Evolutionary conservation across 53 echinoderm and acorn worm species (phyloP), one percentile per base, ranked within the genome.

Genomic region (Actinopyga echinites): DNA sequence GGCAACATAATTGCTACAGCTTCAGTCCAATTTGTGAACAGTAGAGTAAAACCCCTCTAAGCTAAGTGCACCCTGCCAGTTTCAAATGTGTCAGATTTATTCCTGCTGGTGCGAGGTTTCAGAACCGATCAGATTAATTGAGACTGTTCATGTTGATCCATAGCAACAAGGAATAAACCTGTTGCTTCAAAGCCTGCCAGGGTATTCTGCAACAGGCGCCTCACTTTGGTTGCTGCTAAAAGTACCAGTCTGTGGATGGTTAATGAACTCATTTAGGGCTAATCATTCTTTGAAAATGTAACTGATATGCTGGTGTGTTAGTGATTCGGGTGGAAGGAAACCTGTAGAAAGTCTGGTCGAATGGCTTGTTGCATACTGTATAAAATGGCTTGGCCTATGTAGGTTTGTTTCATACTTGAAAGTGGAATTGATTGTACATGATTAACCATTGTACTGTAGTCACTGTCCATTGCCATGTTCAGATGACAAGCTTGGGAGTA

Each of bases 81-180:
- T 71, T 26, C 40, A 44, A 71, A 44, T 40, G 71, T 71, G 71
- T 71, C 71, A 44, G 42, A 71, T 71, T 71, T 44, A 21, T 44
- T 71, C 71, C 71, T 71, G 71, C 71, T 71, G 71, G 71, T 71
- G 71, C 25, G 71, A 71, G 44, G 71, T 71, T 71, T 32, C 71
- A 40, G 21, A 37, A 34, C 71, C 40, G 71, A 40, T 45, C 71
- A 44, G 8, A n/a, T 42, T 71, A 71, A 71, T 71, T 71, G 71
- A 71, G 71, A 37, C 71, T 42, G 40, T 25, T 71, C 44, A 71
- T 12, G 24, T 49, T 49, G 49, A 49, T 49, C 49, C 49, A 49
- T 49, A 49, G 49, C 49, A 49, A 49, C 49, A 17, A 49, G 4
- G 49, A 49, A 49, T 25, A 71, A 44, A 71, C 71, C 71, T 71